phyloP scores from a whole-genome alignment of 2,113 vertebrate genomes.

The Trichechus manatus region DNA sequence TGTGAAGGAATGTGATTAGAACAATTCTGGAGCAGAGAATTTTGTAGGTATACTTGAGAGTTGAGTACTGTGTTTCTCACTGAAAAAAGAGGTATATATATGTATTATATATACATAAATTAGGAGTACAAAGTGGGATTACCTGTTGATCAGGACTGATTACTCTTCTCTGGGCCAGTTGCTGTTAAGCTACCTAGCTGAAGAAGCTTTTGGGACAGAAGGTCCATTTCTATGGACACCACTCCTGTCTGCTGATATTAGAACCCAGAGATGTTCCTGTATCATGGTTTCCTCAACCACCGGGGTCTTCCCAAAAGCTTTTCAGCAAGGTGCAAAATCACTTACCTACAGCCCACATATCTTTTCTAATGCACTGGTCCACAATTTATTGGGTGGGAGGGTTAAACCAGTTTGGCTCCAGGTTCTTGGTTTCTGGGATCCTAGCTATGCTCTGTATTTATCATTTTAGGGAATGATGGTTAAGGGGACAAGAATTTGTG shows the following conservation, averaged over 20 bases:
- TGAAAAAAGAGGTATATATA: not conserved
- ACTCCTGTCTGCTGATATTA: not conserved
- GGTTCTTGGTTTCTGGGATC: conserved; percentile 38
- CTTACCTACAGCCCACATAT: not conserved
- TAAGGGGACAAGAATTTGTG: conserved; percentile 34
- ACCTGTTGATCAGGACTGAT: not conserved
- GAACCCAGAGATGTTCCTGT: not conserved
- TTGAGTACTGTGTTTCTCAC: not conserved
- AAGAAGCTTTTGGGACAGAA: not conserved
- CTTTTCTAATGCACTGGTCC: not conserved
- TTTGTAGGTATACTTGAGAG: not conserved
- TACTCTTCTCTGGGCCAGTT: not conserved
- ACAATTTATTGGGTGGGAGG: not conserved
- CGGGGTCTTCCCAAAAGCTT: not conserved
- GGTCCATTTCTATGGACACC: not conserved
- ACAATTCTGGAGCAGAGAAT: not conserved
- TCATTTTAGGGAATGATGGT: conserved; percentile 25
- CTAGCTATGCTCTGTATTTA: not conserved
- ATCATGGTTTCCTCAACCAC: not conserved
- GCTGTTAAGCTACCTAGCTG: not conserved
- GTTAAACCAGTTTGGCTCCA: not conserved
- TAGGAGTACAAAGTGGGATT: not conserved
- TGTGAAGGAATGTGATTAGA: not conserved
- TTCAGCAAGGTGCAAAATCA: not conserved
- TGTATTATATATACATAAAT: not conserved